Evolutionary conservation across 92 coral and sea anemone genomes (phyloP).

Genomic region (Galaxea fascicularis): DNA sequence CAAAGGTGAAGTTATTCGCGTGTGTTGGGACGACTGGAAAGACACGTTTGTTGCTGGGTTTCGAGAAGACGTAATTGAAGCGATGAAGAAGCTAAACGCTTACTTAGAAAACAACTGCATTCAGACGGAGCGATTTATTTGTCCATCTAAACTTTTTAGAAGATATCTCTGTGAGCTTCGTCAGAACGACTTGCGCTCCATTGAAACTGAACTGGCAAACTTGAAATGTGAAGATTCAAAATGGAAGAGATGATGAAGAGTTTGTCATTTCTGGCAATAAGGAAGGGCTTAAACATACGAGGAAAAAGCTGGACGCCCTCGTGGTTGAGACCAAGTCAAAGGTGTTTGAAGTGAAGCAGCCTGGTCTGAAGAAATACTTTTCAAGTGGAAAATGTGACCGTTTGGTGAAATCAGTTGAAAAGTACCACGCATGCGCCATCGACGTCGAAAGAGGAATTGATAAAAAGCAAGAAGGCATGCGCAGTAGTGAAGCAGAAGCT

Average conservation of each 20-base stretch:
- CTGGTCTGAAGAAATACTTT: conserved; percentile 71
- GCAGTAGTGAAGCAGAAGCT: background rate
- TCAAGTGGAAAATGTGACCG: conserved; percentile 63
- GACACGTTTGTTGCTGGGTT: conserved; percentile 81
- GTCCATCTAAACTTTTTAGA: conserved; percentile 54
- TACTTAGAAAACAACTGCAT: conserved; percentile 70
- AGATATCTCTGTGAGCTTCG: conserved; percentile 66
- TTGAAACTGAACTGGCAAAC: conserved; percentile 52
- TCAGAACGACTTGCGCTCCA: conserved; percentile 53
- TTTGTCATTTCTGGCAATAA: conserved; percentile 73
- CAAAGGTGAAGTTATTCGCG: conserved; percentile 27
- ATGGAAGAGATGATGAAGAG: conserved; percentile 50
- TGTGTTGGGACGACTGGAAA: conserved; percentile 49
- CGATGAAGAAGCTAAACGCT: conserved; percentile 44
- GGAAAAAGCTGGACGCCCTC: conserved; percentile 34
- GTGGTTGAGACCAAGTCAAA: background rate
- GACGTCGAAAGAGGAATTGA: conserved; percentile 40
- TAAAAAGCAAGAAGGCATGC: background rate
- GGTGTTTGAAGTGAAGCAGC: conserved; percentile 58
- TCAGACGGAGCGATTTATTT: conserved; percentile 43
- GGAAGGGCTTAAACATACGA: conserved; percentile 59
- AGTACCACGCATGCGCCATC: conserved; percentile 69
- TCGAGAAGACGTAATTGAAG: conserved; percentile 61
- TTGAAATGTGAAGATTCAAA: conserved; percentile 57
- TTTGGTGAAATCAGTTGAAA: conserved; percentile 69